phyloP scores from a whole-genome alignment of 1,140 invertebrate genomes.

The Piezodorus guildinii region DNA sequence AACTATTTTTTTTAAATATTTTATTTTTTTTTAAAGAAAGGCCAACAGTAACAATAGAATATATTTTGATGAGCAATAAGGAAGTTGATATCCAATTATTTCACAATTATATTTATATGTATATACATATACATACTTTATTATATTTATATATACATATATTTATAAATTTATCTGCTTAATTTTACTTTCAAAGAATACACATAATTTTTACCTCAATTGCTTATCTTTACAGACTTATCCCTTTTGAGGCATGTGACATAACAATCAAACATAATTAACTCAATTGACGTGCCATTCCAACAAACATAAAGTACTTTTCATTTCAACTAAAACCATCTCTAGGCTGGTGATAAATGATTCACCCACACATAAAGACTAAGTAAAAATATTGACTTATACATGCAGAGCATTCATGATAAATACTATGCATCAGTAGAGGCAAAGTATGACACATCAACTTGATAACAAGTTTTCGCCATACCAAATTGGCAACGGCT shows the following conservation, averaged over 20 bases:
- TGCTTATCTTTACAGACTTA: not conserved
- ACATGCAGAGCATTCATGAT: slow-evolving; percentile 3
- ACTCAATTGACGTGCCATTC: slow-evolving; percentile 7
- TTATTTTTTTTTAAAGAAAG: not conserved
- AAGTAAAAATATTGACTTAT: slow-evolving; percentile 8
- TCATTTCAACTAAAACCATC: slow-evolving; percentile 3
- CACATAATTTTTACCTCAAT: not conserved
- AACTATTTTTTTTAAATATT: no score
- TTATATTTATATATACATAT: slow-evolving; percentile 9
- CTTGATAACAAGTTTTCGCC: not conserved
- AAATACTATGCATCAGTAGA: slow-evolving; percentile 9
- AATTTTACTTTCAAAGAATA: slow-evolving; percentile 7
- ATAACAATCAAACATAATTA: not conserved
- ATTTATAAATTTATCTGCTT: slow-evolving; percentile 7
- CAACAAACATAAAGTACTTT: slow-evolving; percentile 13
- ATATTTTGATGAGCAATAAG: slow-evolving; percentile 22
- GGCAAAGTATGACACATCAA: slow-evolving; percentile 11
- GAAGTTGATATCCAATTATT: slow-evolving; percentile 22
- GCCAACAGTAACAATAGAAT: slow-evolving; percentile 10
- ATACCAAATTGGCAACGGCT: not conserved
- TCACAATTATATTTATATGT: not conserved
- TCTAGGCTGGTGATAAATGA: slow-evolving; percentile 3
- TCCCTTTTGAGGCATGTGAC: not conserved
- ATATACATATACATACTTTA: not conserved
- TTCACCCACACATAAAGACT: not conserved